Evolutionary conservation across 2,113 vertebrate genomes (phyloP), one percentile per base, ranked within the genome.

Genomic region (Gadus chalcogrammus): DNA sequence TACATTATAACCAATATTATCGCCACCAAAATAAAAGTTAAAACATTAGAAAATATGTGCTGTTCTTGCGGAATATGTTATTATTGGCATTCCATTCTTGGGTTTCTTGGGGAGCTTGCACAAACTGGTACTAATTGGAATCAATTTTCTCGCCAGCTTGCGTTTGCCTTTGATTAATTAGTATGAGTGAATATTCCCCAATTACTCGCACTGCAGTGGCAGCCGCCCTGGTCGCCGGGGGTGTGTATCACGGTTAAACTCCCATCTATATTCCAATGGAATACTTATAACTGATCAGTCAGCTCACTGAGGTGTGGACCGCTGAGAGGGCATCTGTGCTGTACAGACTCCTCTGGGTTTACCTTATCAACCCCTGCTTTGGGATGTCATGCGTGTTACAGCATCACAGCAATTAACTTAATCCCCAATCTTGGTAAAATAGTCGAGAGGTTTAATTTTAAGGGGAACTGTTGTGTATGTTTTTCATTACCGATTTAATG

Each of bases 141-240:
- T 71, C 17, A n/a, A 56, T 64, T 64, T 61, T 65, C 20, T 61
- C 9, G 5, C 71, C 58, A 73, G 35, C 71, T 67, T 73, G 71
- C 16, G 12, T 66, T 65, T 66, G 27, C 15, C 17, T 60, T 73
- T n/a, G 64, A 61, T 67, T 66, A 67, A 73, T 73, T 66, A 61
- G 64, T 66, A n/a, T 66, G 64, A 48, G 58, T 67, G 71, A 67
- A 61, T 73, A 61, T 67, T 65, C 63, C 55, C 62, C 53, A 61
- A 42, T 72, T 65, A 59, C 18, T 17, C 20, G 8, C 13, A 28
- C 16, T 38, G 52, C 2, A 60, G 28, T 13, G 42, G 42, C 42
- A 48, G 42, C 42, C 42, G 12, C 35, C 20, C 53, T 16, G 42
- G 65, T 60, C 1, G 55, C 63, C 70, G 48, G 63, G 70, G 56